Evolutionary conservation across 2,888 invertebrate genomes (phyloP).

Genomic region (Phasia obesa): DNA sequence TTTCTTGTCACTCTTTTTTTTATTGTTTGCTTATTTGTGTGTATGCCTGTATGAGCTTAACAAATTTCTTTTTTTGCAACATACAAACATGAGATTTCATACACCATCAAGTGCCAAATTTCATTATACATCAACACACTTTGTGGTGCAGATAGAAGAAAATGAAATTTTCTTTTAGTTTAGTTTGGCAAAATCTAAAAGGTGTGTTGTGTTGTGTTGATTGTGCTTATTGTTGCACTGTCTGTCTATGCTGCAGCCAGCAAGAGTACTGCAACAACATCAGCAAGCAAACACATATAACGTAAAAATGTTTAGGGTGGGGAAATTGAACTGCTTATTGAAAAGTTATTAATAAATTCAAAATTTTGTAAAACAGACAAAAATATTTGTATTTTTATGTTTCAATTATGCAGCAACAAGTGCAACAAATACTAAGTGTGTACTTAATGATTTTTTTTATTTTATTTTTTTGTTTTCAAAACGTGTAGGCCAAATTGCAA

Average conservation of each 20-base stretch:
- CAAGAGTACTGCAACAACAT: constrained; percentile 17
- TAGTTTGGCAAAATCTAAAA: constrained; percentile 31
- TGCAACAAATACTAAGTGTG: not conserved
- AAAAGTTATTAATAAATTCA: constrained; percentile 60
- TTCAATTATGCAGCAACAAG: constrained; percentile 23
- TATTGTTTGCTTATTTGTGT: not conserved
- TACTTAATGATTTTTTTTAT: not conserved
- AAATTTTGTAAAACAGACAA: constrained; percentile 63
- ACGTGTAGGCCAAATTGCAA: constrained; percentile 10
- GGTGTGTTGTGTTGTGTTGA: constrained; percentile 50
- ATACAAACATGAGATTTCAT: constrained; percentile 19
- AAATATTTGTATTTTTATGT: constrained; percentile 54
- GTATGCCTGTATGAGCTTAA: constrained; percentile 3
- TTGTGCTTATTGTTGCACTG: constrained; percentile 21
- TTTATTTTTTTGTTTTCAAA: not conserved
- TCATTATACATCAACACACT: constrained; percentile 64
- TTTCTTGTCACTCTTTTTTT: constrained; percentile 23
- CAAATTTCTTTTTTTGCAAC: constrained; percentile 15
- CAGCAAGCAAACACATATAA: constrained; percentile 11
- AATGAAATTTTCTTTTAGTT: not conserved
- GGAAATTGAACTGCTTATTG: constrained; percentile 48
- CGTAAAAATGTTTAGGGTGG: constrained; percentile 7
- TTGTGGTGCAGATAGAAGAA: constrained; percentile 42
- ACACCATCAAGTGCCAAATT: constrained; percentile 60
- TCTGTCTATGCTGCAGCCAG: constrained; percentile 36